phyloP scores from a whole-genome alignment of 2,113 vertebrate genomes.

The Hoplias malabaricus region DNA sequence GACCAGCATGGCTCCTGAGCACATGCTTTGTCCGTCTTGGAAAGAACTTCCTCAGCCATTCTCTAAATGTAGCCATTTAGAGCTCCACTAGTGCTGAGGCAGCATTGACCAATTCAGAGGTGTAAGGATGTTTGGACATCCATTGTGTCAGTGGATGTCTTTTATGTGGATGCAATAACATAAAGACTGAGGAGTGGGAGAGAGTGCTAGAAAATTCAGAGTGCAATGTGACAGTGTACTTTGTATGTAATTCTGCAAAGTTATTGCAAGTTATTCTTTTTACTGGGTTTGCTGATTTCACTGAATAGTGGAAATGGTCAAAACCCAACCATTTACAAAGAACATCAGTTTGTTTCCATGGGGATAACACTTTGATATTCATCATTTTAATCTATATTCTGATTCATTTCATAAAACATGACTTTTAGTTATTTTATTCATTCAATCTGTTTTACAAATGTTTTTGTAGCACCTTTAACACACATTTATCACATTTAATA shows the following conservation, averaged over 20 bases:
- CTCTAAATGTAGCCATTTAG: constrained; percentile 54
- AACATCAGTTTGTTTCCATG: constrained; percentile 30
- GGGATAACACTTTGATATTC: too few species aligned
- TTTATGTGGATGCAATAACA: constrained; percentile 59
- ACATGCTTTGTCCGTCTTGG: constrained; percentile 63
- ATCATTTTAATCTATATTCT: too few species aligned
- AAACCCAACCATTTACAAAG: constrained; percentile 42
- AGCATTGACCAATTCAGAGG: constrained; percentile 54
- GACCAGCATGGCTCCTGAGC: constrained; percentile 58
- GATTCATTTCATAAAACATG: too few species aligned
- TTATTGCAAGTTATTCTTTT: too few species aligned
- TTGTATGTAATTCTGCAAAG: constrained; percentile 1
- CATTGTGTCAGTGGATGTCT: constrained; percentile 63
- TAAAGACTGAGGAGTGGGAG: constrained; percentile 57
- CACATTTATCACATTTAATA: constrained; percentile 5
- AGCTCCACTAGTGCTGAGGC: constrained; percentile 48
- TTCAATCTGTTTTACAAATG: constrained; percentile 49
- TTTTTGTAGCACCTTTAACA: constrained; percentile 18
- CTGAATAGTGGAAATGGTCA: not conserved
- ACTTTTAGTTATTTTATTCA: constrained; percentile 39
- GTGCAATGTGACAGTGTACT: constrained; percentile 40
- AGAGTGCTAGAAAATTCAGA: constrained; percentile 8
- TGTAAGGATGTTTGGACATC: constrained; percentile 58
- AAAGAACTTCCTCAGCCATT: constrained; percentile 59
- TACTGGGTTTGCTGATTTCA: constrained; percentile 14